Evolutionary conservation across 2,113 vertebrate species (phyloP), one percentile per base, ranked within the genome.

Genomic region (Opisthocomus hoazin): DNA sequence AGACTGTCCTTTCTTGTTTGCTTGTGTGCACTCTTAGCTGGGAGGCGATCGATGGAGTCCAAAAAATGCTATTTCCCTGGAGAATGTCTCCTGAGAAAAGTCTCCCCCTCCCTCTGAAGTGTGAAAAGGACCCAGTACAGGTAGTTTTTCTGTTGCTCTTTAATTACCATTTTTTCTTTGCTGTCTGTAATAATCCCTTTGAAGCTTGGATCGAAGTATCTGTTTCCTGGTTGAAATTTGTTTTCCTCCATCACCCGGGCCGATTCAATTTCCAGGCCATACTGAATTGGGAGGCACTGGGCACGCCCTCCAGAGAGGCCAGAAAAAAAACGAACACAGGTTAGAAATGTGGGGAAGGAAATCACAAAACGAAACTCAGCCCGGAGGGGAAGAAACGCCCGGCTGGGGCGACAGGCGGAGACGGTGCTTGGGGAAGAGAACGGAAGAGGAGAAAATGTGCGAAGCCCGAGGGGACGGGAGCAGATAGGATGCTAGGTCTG

Each of bases 151-250:
- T 54, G 48, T 60, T 64, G 51, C 78, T 77, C 66, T 94, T 91
- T 93, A 94, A 94, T 95, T 87, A 46, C 56, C 8, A 1, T 46
- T 65, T 88, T 86, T 92, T 71, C 87, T 50, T 64, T 61, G 75
- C 66, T 91, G 60, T 63, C 86, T 91, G 37, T 88, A 90, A 90
- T 77, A 96, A 77, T 64, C 70, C 79, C 91, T 90, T 91, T 84
- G 90, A 96, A 96, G 79, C 60, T 43, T 61, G 79, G 81, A 76
- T 90, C 41, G 32, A 88, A 93, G 80, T 94, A 84, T 12, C 74
- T 76, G 32, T 77, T 91, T 91, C 80, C 73, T 82, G 51, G n/a
- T 26, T 87, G 54, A 91, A 91, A 91, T 87, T 56, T 65, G 56
- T 87, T 95, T 96, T 89, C 36, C 54, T 89, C 71, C 46, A 60